Evolutionary conservation across 2,113 vertebrate species (phyloP), one percentile per base, ranked within the genome.

Genomic region (Takifugu bimaculatus): DNA sequence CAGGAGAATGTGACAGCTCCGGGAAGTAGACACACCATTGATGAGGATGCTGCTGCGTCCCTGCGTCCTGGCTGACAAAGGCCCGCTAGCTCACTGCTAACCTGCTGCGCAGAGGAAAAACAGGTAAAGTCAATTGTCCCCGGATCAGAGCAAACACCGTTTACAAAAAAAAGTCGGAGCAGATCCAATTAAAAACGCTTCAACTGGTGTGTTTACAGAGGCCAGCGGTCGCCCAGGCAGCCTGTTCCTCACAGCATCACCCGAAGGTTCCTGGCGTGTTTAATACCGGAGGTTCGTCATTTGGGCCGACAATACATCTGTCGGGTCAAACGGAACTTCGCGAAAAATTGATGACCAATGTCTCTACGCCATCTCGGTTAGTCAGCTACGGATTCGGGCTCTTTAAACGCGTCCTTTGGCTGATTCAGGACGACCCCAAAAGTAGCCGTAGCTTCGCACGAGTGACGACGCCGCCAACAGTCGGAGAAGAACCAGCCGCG

Each of bases 1-100:
- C 80, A 74, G 77, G 78, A 78, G 26, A 75, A 80, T 66, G 82
- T 86, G 82, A 86, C 80, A 63, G 80, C 88, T 91, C 85, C 60
- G 69, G 79, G 86, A 87, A 88, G 87, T 90, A 76, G 86, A 89
- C 85, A 86, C 87, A 90, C 89, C 90, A 91, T 91, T 88, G 88
- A 88, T 87, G 81, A 83, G 68, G 87, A n/a, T 84, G 81, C 78
- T 72, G 70, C 65, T 66, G 68, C 51, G 64, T 20, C 45, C 73
- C 60, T 77, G 73, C 57, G 63, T 79, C 69, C 78, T 62, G 81
- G 76, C 78, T 82, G 72, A 75, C 78, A 54, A 82, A 69, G 78
- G 81, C 81, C 87, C 65, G 79, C 71, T 79, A 81, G 82, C 79
- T 73, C 26, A 13, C 26, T 72, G 81, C 79, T 82, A 70, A 81